These are phyloP conservation scores for Clavelina lepadiformis DNA, from an alignment of 23 tunicate genomes.

Conservation along the genomic window DNA sequence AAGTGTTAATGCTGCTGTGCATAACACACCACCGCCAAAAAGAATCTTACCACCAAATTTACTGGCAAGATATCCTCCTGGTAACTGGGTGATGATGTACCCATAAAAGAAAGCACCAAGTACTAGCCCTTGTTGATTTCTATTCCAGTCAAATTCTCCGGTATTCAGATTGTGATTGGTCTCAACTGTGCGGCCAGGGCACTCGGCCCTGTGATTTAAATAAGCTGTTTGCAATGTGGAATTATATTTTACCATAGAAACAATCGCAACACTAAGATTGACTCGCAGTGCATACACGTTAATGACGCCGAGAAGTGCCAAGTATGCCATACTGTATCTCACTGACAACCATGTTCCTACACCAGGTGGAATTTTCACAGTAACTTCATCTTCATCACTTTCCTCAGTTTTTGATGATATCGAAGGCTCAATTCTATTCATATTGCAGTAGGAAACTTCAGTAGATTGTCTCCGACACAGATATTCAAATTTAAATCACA, in stretches of 20 bases:
- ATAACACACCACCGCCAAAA: constrained; percentile 83
- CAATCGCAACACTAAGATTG: constrained; percentile 48
- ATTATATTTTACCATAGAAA: constrained; percentile 47
- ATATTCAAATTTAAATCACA: no score
- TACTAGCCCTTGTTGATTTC: constrained; percentile 39
- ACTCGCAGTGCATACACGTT: constrained; percentile 62
- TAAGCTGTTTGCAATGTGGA: neutral
- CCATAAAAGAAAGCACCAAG: constrained; percentile 95
- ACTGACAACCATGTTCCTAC: constrained; percentile 42
- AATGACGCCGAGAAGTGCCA: constrained; percentile 49
- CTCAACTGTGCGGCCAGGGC: constrained; percentile 11
- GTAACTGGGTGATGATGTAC: constrained; percentile 64
- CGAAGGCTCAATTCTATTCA: no score
- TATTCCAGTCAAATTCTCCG: constrained; percentile 83
- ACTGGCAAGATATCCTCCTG: constrained; percentile 80
- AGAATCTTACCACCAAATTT: constrained; percentile 82
- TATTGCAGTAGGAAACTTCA: no score
- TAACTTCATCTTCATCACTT: no score
- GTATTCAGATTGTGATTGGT: neutral
- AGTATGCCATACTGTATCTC: constrained; percentile 33
- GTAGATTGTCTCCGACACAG: no score
- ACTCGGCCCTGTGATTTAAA: neutral
- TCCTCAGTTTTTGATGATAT: no score
- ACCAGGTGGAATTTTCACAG: no score
- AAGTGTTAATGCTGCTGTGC: constrained; percentile 83